Evolutionary conservation across 2,797 vertebrate genomes (phyloP), one percentile per base, ranked within the genome.

Genomic region (Parauchenoglanis punctatus): DNA sequence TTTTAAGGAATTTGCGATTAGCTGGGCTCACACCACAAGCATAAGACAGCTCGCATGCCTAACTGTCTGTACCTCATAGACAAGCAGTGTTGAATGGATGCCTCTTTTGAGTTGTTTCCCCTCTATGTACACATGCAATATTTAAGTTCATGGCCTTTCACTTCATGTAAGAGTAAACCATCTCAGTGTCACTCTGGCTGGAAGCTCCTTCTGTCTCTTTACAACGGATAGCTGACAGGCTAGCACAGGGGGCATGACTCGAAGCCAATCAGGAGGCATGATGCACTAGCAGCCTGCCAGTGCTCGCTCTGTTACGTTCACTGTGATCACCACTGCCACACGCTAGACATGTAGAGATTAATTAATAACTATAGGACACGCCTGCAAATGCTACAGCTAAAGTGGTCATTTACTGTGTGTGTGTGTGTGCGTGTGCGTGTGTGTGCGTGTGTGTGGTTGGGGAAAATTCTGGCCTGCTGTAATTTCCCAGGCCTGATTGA

Each of bases 1-100:
- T 90, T 89, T 91, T 88, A 89, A 91, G 89, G 88, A 81, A 87
- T 89, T 90, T 82, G 87, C 56, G 18, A 87, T 63, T 89, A 88
- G 77, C 80, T 91, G 88, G 84, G 80, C 80, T 85, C 73, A 61
- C 73, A 88, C 78, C 90, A 80, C 84, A 85, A 86, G 82, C 85
- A 86, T 67, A 81, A 73, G 76, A 83, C 78, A 35, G n/a, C 63
- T 49, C 18, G 4, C n/a, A 54, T 83, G 81, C n/a, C 44, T 67
- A 1, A 52, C 25, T 52, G 46, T 67, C 44, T 82, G 13, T 46
- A 11, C 80, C 59, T 83, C 11, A 40, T 15, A 35, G 77, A 59
- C 10, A n/a, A 63, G 58, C 25, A 28, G 77, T 63, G 58, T 35
- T 63, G 20, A 58, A 81, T 17, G 58, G 35, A 44, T 44, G 78